These are phyloP conservation scores for Scleropages formosus DNA, from an alignment of 2,797 vertebrate species.

Conservation along the genomic window DNA sequence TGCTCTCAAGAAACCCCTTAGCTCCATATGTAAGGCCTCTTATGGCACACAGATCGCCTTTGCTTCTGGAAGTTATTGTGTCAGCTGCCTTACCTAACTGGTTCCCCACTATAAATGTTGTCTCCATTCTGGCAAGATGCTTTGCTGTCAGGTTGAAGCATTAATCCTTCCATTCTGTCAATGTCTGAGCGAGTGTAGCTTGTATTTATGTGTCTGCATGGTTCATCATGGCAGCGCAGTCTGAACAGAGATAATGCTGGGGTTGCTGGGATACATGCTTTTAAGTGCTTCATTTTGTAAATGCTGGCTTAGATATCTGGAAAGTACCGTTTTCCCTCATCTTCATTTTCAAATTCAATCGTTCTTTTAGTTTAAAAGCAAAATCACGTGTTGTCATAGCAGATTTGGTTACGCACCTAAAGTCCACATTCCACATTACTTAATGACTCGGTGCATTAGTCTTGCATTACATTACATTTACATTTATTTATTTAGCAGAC, in stretches of 20 bases:
- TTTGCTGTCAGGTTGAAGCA: too few species aligned
- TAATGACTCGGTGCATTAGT: too few species aligned
- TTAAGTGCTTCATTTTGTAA: conserved; percentile 23
- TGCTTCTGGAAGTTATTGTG: too few species aligned
- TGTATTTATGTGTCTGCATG: not conserved
- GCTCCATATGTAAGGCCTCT: too few species aligned
- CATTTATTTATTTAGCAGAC: too few species aligned
- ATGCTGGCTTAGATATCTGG: conserved; percentile 16
- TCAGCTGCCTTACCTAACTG: too few species aligned
- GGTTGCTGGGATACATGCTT: conserved; percentile 15
- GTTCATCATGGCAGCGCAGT: not conserved
- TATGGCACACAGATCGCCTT: too few species aligned
- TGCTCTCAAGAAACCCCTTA: too few species aligned
- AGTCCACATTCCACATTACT: not conserved
- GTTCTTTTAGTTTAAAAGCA: not conserved
- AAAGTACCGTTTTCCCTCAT: not conserved
- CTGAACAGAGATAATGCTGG: not conserved
- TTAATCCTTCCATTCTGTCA: not conserved
- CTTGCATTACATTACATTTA: too few species aligned
- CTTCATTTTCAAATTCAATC: not conserved
- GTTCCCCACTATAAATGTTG: too few species aligned
- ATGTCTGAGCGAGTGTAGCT: not conserved
- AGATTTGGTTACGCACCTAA: not conserved
- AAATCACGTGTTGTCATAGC: not conserved
- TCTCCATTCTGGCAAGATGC: too few species aligned